Base-by-base conservation (phyloP, 2,113 vertebrate genomes). In the Apistogramma diplotaenia region DNA sequence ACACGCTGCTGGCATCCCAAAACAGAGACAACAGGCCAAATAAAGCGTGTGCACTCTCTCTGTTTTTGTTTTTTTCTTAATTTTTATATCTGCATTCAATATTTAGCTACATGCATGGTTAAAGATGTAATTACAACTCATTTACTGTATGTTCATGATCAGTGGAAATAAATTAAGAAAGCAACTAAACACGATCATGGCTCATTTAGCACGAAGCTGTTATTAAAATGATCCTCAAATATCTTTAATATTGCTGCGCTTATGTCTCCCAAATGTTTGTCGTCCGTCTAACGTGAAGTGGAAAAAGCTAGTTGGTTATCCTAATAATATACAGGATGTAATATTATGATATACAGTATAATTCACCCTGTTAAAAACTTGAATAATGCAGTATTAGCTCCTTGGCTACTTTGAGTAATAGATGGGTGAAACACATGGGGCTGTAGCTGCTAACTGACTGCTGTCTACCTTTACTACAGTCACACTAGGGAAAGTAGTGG, bases 11-110 rank as follows among this genome's bases (percentile, higher is more conserved):
- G 65, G 65, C 83, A 67, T 40, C 12, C 15, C 40, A 49, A 67
- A 82, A 72, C 29, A 8, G 31, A 81, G 67, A 70, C 9, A 78
- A 81, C 70, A 76, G 60, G 76, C 65, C 76, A 78, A 80, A 79
- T 76, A 77, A 77, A 85, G 59, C 76, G 58, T 65, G 75, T 62
- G 56, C 70, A 65, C 71, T 67, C 21, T 10, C 35, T 59, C 77
- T 33, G 27, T 6, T 40, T 62, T 62, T 70, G 71, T 67, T 8
- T 35, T 35, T 35, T 9, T 35, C 8, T 35, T 2, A 8, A 8
- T 31, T 6, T 77, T 70, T 70, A 59, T 78, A 56, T 78, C 46
- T 57, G 21, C 21, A n/a, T 40, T 60, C 29, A 73, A 56, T 27
- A 33, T 37, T 75, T 70, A 59, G 19, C 57, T 53, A 74, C 6